Percentiles rank a stretch among this genome's conserved stretches.
Conservation (phyloP, 2,113 vertebrate genomes). For the Noctilio leporinus region DNA sequence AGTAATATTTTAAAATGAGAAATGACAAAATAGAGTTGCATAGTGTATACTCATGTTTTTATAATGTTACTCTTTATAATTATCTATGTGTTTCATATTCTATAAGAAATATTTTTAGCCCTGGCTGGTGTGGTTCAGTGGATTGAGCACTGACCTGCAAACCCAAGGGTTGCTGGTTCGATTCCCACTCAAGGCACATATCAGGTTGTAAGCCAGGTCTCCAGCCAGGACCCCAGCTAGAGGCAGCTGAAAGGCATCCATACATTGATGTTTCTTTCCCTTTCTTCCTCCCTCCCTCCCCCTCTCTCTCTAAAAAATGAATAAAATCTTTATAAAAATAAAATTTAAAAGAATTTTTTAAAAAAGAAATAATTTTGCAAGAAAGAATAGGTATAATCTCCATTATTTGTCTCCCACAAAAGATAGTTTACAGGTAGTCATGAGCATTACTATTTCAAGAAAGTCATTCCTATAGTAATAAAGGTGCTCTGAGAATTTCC, state of each 20-base stretch:
- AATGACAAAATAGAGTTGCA: neutral
- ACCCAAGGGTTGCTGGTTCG: too few species aligned
- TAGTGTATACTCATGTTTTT: neutral
- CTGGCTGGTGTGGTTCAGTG: too few species aligned
- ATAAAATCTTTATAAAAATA: too few species aligned
- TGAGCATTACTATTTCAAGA: neutral
- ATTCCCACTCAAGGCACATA: too few species aligned
- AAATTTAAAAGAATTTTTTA: too few species aligned
- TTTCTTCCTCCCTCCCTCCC: too few species aligned
- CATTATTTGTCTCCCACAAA: neutral
- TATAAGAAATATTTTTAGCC: neutral
- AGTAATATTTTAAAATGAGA: neutral
- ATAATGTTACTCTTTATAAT: neutral
- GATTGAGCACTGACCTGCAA: too few species aligned
- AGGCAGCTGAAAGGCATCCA: too few species aligned
- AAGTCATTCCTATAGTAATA: neutral
- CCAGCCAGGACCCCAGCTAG: too few species aligned
- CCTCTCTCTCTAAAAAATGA: too few species aligned
- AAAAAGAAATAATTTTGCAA: neutral
- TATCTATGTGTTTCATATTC: neutral
- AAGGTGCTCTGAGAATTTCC: neutral
- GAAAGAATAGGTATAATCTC: neutral
- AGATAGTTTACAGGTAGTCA: neutral
- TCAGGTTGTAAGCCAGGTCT: too few species aligned
- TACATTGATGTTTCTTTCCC: too few species aligned